Percentiles rank a stretch among this genome's conserved stretches.
These are phyloP conservation scores for Myrmecophaga tridactyla DNA, from an alignment of 2,113 vertebrate genomes.

Conservation along the genomic window DNA sequence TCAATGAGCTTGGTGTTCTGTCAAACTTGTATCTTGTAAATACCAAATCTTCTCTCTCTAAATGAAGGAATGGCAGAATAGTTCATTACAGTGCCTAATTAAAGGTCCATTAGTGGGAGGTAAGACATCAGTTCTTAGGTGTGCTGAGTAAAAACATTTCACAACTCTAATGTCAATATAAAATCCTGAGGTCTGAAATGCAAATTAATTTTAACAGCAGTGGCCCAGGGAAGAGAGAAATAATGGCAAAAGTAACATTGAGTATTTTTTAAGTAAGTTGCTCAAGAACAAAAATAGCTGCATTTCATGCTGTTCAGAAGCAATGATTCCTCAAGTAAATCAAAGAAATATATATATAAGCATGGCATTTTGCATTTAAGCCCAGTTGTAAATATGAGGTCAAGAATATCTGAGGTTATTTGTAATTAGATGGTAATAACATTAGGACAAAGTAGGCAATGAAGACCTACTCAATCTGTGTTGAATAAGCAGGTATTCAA, in stretches of 20 bases:
- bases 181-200: conserved; percentile 58
- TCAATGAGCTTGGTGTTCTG: conserved; percentile 48
- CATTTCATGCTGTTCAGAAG: not conserved
- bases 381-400: not conserved
- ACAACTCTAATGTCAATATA: conserved; percentile 60
- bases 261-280: conserved; percentile 14
- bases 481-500: not conserved
- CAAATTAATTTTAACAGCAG: conserved; percentile 67
- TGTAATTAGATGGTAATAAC: conserved; percentile 13
- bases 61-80: conserved; percentile 68
- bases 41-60: conserved; percentile 39
- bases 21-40: conserved; percentile 61
- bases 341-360: not conserved
- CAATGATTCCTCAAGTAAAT: not conserved
- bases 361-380: not conserved
- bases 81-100: conserved; percentile 73
- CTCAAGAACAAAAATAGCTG: conserved; percentile 6
- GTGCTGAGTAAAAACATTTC: conserved; percentile 71
- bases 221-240: conserved; percentile 18
- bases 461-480: not conserved
- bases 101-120: conserved; percentile 70
- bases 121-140: conserved; percentile 70
- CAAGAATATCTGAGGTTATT: conserved; percentile 27
- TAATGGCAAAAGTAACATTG: conserved; percentile 47
- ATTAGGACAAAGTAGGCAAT: not conserved